These are phyloP conservation scores for Cheilosia variabilis DNA, from an alignment of 2,888 invertebrate genomes.

Conservation along the genomic window DNA sequence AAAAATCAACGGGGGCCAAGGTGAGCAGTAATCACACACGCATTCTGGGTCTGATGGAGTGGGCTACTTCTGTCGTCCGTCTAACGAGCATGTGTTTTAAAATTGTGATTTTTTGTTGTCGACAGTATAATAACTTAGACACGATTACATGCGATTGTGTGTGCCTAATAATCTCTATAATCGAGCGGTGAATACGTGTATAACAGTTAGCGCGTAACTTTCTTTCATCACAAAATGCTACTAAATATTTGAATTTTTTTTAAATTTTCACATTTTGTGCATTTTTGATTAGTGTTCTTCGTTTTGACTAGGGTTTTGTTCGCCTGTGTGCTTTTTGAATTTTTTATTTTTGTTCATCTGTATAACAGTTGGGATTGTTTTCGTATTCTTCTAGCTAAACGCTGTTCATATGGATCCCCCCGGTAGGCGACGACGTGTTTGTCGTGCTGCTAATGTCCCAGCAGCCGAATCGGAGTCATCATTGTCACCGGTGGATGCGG, in stretches of 20 bases:
- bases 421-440: slow-evolving; percentile 36
- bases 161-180: slow-evolving; percentile 4
- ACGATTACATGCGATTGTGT: slow-evolving; percentile 10
- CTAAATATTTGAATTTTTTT: slow-evolving; percentile 14
- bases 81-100: slow-evolving; percentile 30
- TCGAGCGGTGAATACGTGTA: slow-evolving; percentile 47
- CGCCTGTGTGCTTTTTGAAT: neutral
- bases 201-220: slow-evolving; percentile 72
- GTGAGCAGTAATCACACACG: slow-evolving; percentile 41
- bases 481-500: slow-evolving; percentile 38
- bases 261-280: slow-evolving; percentile 11
- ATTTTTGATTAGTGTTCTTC: slow-evolving; percentile 50
- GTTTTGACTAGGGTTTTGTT: slow-evolving; percentile 54
- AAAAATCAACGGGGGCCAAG: slow-evolving; percentile 35
- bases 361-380: slow-evolving; percentile 61
- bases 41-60: neutral
- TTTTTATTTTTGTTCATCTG: slow-evolving; percentile 7
- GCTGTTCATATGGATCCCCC: slow-evolving; percentile 64
- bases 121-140: neutral
- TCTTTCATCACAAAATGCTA: slow-evolving; percentile 44
- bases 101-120: slow-evolving; percentile 7
- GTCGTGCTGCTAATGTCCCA: slow-evolving; percentile 6
- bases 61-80: neutral
- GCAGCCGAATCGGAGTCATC: slow-evolving; percentile 43
- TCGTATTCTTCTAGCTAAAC: slow-evolving; percentile 44